Evolutionary conservation across 1,140 invertebrate genomes (phyloP).

Genomic region (Batillaria attramentaria): DNA sequence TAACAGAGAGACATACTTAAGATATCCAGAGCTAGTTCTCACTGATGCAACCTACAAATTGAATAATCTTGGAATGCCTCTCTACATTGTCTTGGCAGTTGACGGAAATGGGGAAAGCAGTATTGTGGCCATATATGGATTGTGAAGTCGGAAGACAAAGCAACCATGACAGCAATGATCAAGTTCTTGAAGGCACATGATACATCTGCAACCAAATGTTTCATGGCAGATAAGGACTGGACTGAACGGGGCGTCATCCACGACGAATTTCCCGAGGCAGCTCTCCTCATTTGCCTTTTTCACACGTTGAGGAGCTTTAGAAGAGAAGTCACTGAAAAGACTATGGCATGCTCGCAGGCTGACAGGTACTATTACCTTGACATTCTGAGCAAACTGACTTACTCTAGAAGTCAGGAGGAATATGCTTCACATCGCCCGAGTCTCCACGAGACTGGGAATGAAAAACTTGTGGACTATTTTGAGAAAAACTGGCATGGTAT

Average conservation of each 20-base stretch:
- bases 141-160: constrained; percentile 13
- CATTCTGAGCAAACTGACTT: neutral
- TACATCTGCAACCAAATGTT: neutral
- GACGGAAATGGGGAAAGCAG: constrained; percentile 26
- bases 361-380: neutral
- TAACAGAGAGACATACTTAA: neutral
- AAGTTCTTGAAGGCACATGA: neutral
- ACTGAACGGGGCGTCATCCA: constrained; percentile 1
- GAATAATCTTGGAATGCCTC: constrained; percentile 24
- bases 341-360: neutral
- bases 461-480: constrained; percentile 2
- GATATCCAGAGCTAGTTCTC: constrained; percentile 3
- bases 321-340: constrained; percentile 12
- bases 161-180: constrained; percentile 6
- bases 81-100: constrained; percentile 13
- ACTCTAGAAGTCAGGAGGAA: neutral
- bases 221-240: constrained; percentile 29
- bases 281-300: constrained; percentile 23
- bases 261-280: constrained; percentile 8
- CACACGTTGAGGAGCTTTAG: constrained; percentile 16
- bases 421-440: neutral
- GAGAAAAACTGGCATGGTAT: constrained; percentile 6
- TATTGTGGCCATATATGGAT: constrained; percentile 21
- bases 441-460: neutral
- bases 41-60: constrained; percentile 26